Evolutionary conservation across 2,113 vertebrate species (phyloP), one percentile per base, ranked within the genome.

Genomic region (Seriola rivoliana): DNA sequence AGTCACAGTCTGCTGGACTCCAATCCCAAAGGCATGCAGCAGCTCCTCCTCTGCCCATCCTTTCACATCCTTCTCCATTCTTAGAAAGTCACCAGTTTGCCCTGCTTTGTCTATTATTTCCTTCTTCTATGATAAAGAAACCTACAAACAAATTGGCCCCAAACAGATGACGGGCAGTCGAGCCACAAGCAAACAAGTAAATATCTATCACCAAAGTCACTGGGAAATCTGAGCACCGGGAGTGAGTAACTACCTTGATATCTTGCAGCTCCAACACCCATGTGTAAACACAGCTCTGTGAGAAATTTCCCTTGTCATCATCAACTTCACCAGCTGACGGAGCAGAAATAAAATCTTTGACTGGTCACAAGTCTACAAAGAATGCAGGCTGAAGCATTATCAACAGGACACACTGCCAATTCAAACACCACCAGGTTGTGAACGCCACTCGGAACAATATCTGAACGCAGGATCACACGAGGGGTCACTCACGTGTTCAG

Each of bases 291-390:
- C 59, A 40, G 14, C 44, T 48, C 12, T 1, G 42, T 63, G 59
- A 65, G 29, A 83, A 82, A 19, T 82, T 85, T 52, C 69, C 83
- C 29, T 65, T 4, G 36, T 60, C 52, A 57, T 84, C 71, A 63
- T 80, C 88, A 71, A 44, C 38, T 84, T 77, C 4, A 54, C 13
- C 44, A 57, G 84, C 71, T 83, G 90, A 84, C 75, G 21, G 25
- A 1, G 74, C 54, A 70, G 59, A 66, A 81, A 38, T 48, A 21
- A 57, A 72, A 42, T 5, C 50, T 4, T 5, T 0, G 8, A 38
- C 14, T 0, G 10, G 19, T 38, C 52, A 59, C 32, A 38, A 0
- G 34, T 48, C 32, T 11, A 58, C 0, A n/a, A 21, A 50, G 46
- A 50, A 5, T 1, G 5, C 17, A 13, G 40, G 52, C 8, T 29